Base-by-base conservation (phyloP, 1,140 invertebrate species). In the Drosophila orosa region DNA sequence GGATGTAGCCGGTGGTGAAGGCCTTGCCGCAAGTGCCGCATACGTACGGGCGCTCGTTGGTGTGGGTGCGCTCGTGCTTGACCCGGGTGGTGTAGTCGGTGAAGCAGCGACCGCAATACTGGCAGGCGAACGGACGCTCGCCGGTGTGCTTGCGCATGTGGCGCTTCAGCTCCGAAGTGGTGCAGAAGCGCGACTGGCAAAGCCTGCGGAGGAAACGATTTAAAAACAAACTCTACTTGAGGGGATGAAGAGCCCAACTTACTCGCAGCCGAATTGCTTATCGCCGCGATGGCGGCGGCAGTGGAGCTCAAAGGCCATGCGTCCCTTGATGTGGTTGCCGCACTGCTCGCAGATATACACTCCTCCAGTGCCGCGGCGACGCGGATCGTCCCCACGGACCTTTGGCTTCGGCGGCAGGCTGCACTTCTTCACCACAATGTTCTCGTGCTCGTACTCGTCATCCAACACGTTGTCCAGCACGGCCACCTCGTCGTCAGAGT, bases 11-110 rank as follows among this genome's bases (percentile, higher is more conserved):
- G 72, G 94, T 93, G 17, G 93, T 94, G 58, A 94, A 94, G 10
- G 94, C 93, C 79, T 94, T 94, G 13, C 93, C 94, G 63, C 94
- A 94, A 57, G 93, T 93, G 24, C 89, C 90, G 66, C 94, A 94
- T 65, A 93, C 93, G 68, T 93, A 94, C 5, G 94, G 94, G 9
- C 94, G 83, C 69, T 94, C 93, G 61, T 94, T 94, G 24, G 93
- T 94, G 80, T 94, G 94, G 47, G 94, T 94, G 12, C 94, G 78
- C 42, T 90, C 86, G 15, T 90, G 86, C 61, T 90, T 90, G 3
- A 90, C 86, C 2, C 82, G 75, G 8, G 86, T 90, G 39, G 82
- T 90, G 35, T 90, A 90, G 48, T 90, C 86, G 39, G 86, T 82
- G 47, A 90, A 90, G 44, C 86, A 81, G 9, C 86, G 75, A 24